These are phyloP conservation scores for Chrysemys picta DNA, from an alignment of 2,113 vertebrate species.

Conservation along the genomic window DNA sequence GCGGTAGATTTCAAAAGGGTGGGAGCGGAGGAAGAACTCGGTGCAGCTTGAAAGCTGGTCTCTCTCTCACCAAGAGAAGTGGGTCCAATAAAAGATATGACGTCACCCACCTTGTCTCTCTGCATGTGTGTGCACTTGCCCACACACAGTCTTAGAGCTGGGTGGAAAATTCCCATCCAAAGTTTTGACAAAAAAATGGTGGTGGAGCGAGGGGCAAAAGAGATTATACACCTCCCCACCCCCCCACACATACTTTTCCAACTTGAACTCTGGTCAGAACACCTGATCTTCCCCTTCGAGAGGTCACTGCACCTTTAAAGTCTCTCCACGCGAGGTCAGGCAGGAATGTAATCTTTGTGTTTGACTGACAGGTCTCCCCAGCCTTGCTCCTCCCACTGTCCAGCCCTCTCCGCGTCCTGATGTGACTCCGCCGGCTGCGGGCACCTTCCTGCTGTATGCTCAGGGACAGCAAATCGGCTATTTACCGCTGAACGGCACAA, in stretches of 20 bases:
- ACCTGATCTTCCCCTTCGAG: background rate
- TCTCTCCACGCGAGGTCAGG: too few species aligned
- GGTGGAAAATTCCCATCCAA: background rate
- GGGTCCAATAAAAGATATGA: background rate
- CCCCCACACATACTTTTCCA: background rate
- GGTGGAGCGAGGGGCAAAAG: background rate
- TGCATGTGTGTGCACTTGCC: too few species aligned
- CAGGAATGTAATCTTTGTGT: background rate
- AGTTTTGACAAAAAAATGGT: background rate
- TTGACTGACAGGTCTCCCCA: constrained; percentile 85
- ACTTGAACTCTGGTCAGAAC: background rate
- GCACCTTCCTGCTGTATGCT: constrained; percentile 91
- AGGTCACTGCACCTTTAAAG: background rate
- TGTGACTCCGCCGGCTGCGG: constrained; percentile 82
- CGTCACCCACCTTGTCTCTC: too few species aligned
- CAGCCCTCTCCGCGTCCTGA: constrained; percentile 86
- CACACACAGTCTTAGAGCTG: background rate
- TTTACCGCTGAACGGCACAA: constrained; percentile 90
- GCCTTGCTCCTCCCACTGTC: constrained; percentile 81
- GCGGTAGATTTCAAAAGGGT: background rate
- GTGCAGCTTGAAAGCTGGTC: background rate
- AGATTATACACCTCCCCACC: fast-evolving
- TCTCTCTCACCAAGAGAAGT: background rate
- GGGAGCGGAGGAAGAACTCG: background rate
- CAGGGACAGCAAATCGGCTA: constrained; percentile 96